phyloP scores from a whole-genome alignment of 1,140 invertebrate genomes.

The Rhynchophorus ferrugineus region DNA sequence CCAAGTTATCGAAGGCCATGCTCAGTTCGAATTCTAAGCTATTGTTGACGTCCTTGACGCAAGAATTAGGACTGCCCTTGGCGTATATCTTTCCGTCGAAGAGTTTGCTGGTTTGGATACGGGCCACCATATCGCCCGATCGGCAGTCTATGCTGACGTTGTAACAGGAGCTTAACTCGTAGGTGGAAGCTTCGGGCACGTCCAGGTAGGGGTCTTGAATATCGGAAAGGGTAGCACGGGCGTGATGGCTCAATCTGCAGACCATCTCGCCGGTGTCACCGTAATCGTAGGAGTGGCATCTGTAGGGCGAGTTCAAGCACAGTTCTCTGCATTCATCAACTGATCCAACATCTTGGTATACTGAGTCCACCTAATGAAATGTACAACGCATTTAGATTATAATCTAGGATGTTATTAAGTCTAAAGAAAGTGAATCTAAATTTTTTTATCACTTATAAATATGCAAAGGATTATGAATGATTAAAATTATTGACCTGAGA shows the following conservation, averaged over 20 bases:
- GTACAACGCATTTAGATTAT: too few species aligned
- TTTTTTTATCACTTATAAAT: too few species aligned
- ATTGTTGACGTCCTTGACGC: constrained; percentile 77
- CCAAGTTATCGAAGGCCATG: constrained; percentile 86
- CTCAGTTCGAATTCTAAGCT: constrained; percentile 79
- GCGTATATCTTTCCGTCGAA: constrained; percentile 93
- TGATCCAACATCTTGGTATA: constrained; percentile 81
- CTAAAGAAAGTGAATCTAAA: too few species aligned
- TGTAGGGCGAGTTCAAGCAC: constrained; percentile 75
- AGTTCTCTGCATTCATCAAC: constrained; percentile 81
- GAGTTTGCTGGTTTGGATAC: constrained; percentile 83
- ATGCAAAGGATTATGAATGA: too few species aligned
- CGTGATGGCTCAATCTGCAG: constrained; percentile 85
- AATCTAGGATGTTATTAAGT: too few species aligned
- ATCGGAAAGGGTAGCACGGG: constrained; percentile 76
- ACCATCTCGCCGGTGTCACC: constrained; percentile 88
- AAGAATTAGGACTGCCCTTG: constrained; percentile 85
- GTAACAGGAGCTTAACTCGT: constrained; percentile 89
- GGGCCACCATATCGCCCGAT: constrained; percentile 85
- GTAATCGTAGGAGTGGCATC: constrained; percentile 89
- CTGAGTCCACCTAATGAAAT: constrained; percentile 69
- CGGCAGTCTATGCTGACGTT: constrained; percentile 89
- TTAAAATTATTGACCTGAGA: too few species aligned
- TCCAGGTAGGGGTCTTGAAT: constrained; percentile 87
- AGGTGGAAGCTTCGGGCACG: constrained; percentile 81